Evolutionary conservation across 2,888 invertebrate genomes (phyloP).

Genomic region (Anoplius nigerrimus): DNA sequence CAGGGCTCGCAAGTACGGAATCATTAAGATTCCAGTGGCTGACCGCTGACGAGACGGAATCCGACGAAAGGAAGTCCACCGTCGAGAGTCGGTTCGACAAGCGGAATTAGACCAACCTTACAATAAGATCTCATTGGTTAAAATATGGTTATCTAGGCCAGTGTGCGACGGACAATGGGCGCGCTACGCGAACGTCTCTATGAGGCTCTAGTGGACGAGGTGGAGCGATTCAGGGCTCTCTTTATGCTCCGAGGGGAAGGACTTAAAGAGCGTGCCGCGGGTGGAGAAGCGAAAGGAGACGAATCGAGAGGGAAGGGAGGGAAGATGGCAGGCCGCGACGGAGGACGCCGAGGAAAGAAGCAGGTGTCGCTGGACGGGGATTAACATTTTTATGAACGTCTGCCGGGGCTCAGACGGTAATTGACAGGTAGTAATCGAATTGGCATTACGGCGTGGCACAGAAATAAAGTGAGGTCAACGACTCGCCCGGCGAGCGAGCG

Average conservation of each 20-base stretch:
- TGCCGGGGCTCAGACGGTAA: constrained; percentile 8
- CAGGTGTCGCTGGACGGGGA: neutral
- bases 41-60: constrained; percentile 26
- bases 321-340: neutral
- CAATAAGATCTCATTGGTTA: constrained; percentile 49
- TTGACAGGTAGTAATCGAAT: constrained; percentile 25
- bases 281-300: neutral
- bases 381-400: neutral
- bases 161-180: too few species aligned
- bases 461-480: constrained; percentile 32
- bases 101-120: constrained; percentile 57
- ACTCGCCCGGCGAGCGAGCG: constrained; percentile 3
- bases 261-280: too few species aligned
- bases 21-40: too few species aligned
- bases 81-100: neutral
- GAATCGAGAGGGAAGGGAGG: neutral
- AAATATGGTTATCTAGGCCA: constrained; percentile 31
- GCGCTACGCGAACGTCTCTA: neutral
- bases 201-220: neutral
- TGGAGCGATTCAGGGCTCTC: too few species aligned
- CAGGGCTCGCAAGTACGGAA: too few species aligned
- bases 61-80: constrained; percentile 58
- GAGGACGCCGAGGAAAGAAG: neutral
- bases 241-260: too few species aligned
- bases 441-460: constrained; percentile 19